Base-by-base conservation (phyloP, 2,888 invertebrate genomes). In the Unio delphinus region DNA sequence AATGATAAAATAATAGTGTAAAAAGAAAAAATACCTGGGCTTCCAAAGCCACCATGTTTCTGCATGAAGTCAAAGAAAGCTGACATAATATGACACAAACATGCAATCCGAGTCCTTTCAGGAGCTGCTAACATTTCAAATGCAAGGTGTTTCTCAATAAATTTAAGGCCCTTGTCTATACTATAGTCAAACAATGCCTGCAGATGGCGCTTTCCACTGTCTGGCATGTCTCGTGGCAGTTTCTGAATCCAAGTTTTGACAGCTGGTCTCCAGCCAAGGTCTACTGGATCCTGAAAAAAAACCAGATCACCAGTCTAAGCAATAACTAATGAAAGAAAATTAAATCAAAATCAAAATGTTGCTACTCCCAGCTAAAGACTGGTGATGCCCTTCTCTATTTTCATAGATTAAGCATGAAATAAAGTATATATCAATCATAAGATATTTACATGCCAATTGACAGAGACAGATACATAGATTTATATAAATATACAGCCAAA, bases 261-360 rank as follows among this genome's bases (percentile, higher is more conserved):
- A 77, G 77, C 88, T 0, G 89, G 89, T 68, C 76, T 81, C 89
- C 89, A 89, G 28, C 89, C 89, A 8, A 89, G 80, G 66, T 89
- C 89, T 30, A 89, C 86, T 20, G 89, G 89, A 68, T 89, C 89
- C 89, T 89, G 69, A 26, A 60, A 67, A 15, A 60, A 23, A 23
- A 0, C 23, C 28, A 11, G 28, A 61, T 17, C 20, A 61, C 7
- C 11, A 15, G 20, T 28, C 30, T 61, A 11, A 61, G 61, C 28
- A 61, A 61, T 20, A 20, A n/a, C 20, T 61, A 61, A 26, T n/a
- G 11, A 15, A 11, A 45, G 3, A 15, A 45, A 45, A 45, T 45
- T 11, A 45, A 45, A 45, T 45, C 15, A 45, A 45, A 45, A 45
- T 45, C 11, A 45, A 45, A 45, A 45, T 45, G 15, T 45, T 45